phyloP scores from a whole-genome alignment of 2,888 invertebrate species.

The Esperia sulphurella region DNA sequence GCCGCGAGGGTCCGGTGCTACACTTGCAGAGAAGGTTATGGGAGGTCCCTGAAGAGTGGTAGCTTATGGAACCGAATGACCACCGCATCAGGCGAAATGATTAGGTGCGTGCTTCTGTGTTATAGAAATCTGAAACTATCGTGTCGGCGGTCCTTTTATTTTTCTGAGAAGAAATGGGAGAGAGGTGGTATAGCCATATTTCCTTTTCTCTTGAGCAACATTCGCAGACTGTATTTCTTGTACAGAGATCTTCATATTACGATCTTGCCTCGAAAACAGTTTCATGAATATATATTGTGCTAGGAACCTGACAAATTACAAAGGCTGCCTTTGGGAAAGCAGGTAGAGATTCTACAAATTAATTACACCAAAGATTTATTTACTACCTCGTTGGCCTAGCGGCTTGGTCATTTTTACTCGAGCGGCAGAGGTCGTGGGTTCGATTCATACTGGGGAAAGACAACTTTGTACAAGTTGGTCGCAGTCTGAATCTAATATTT shows the following conservation, averaged over 20 bases:
- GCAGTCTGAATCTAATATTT: too few species aligned
- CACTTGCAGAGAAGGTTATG: neutral
- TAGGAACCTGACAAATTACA: constrained; percentile 5
- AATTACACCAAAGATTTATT: too few species aligned
- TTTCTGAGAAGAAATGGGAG: constrained; percentile 11
- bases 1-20: neutral
- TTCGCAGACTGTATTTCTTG: constrained; percentile 1
- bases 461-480: too few species aligned
- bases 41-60: constrained; percentile 23
- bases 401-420: too few species aligned
- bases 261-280: neutral
- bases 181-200: neutral
- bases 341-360: neutral
- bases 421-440: too few species aligned
- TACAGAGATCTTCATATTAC: neutral
- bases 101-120: constrained; percentile 32
- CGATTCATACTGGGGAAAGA: too few species aligned
- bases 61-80: constrained; percentile 28
- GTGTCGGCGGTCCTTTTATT: constrained; percentile 11
- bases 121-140: constrained; percentile 18
- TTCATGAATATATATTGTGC: constrained; percentile 7
- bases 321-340: neutral
- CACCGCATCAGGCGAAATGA: constrained; percentile 30
- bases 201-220: neutral
- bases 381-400: too few species aligned